These are phyloP conservation scores for Aphaenogaster floridana DNA, from an alignment of 1,140 invertebrate genomes.

Conservation along the genomic window DNA sequence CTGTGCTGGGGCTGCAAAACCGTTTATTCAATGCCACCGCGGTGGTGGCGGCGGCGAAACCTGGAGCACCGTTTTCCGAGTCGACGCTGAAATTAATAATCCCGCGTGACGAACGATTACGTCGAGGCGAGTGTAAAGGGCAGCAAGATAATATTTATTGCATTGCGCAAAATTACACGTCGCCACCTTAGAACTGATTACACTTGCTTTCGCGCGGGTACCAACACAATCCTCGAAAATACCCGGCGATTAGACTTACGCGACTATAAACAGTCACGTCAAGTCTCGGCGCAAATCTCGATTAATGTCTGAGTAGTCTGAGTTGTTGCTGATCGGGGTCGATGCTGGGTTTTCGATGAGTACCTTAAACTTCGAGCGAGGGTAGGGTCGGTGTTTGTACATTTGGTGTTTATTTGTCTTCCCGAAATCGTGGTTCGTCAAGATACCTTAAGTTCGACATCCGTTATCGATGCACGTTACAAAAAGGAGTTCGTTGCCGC, in stretches of 20 bases:
- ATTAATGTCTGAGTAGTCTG: not conserved
- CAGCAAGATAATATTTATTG: slow-evolving; percentile 63
- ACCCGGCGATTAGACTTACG: not conserved
- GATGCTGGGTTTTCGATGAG: not conserved
- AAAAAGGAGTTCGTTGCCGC: not conserved
- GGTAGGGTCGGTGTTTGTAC: not conserved
- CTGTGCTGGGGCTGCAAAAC: slow-evolving; percentile 68
- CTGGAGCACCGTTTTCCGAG: slow-evolving; percentile 44
- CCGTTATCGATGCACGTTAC: not conserved
- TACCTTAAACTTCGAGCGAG: not conserved
- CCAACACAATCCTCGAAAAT: not conserved
- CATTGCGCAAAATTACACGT: slow-evolving; percentile 53
- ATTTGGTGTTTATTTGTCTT: not conserved
- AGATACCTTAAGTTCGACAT: slow-evolving; percentile 21
- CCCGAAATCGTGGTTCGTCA: not conserved
- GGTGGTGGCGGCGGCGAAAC: not conserved
- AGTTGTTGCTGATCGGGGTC: not conserved
- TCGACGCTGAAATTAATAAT: slow-evolving; percentile 72
- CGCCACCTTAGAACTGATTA: slow-evolving; percentile 36
- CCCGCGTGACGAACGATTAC: slow-evolving; percentile 57
- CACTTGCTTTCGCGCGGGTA: not conserved
- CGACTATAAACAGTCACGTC: not conserved
- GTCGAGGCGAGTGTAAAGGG: slow-evolving; percentile 53
- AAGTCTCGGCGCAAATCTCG: not conserved
- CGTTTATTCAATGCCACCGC: slow-evolving; percentile 61